Evolutionary conservation across 2,888 invertebrate genomes (phyloP).

Genomic region (Nesidiocoris tenuis): DNA sequence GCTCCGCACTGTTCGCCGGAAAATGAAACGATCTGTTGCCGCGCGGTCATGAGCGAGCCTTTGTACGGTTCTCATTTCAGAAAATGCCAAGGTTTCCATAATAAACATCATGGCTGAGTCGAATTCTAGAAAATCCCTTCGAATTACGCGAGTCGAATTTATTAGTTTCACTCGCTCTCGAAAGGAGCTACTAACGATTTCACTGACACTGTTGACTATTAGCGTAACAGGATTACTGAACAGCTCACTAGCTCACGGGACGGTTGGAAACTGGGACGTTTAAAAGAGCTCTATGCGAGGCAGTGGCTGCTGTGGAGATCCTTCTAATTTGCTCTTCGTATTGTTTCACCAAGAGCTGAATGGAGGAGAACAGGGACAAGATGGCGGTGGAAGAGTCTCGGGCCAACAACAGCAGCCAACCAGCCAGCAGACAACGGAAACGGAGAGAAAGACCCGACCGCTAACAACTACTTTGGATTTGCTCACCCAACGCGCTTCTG

Average conservation of each 20-base stretch:
- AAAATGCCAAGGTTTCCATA: neutral
- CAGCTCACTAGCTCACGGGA: neutral
- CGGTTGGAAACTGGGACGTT: neutral
- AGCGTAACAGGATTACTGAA: neutral
- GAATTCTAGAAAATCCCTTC: neutral
- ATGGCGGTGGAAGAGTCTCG: neutral
- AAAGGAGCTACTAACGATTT: neutral
- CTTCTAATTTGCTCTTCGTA: neutral
- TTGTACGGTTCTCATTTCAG: no score
- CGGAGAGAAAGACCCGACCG: conserved; percentile 1
- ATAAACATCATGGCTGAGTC: neutral
- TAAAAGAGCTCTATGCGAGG: neutral
- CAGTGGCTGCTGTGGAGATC: neutral
- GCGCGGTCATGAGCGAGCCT: no score
- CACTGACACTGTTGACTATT: neutral
- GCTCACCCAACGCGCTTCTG: neutral
- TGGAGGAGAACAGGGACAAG: neutral
- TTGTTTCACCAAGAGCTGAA: neutral
- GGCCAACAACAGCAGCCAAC: neutral
- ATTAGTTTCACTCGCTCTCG: neutral
- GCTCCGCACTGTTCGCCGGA: no score
- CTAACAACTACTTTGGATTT: conserved; percentile 5
- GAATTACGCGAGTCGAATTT: neutral
- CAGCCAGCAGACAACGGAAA: neutral
- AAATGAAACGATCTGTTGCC: no score